Conservation (phyloP, 2,113 vertebrate species). For the Hypanus sabinus region DNA sequence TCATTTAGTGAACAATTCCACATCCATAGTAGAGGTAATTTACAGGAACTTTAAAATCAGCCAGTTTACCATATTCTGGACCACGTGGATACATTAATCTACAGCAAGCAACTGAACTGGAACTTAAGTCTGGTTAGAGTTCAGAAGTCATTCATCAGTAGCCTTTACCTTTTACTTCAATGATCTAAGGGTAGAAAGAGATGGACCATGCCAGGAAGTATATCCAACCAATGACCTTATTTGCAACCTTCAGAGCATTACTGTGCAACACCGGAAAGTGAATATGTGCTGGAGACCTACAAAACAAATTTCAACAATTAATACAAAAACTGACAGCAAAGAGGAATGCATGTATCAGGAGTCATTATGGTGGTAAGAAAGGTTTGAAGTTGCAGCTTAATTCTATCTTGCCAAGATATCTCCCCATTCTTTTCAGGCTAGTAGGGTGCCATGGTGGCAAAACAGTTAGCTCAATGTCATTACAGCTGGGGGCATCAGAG, state of each 20-base stretch:
- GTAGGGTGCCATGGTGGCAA: no score
- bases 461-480: no score
- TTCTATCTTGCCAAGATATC: no score
- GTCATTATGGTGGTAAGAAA: no score
- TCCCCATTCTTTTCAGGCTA: no score
- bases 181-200: conserved; percentile 88
- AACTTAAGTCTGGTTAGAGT: not conserved
- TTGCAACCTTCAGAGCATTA: conserved; percentile 56
- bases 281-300: conserved; percentile 59
- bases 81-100: not conserved
- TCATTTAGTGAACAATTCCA: no score
- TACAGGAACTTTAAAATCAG: no score
- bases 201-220: conserved; percentile 93
- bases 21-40: no score
- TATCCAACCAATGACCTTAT: conserved; percentile 84
- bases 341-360: no score
- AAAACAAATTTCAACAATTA: not conserved
- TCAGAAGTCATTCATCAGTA: not conserved
- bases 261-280: conserved; percentile 78
- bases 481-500: no score
- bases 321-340: not conserved
- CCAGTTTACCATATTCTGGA: not conserved
- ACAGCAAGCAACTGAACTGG: not conserved
- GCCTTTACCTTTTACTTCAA: conserved; percentile 76
- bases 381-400: no score